Evolutionary conservation across 2,113 vertebrate species (phyloP), one percentile per base, ranked within the genome.

Genomic region (Cepphus grylle): DNA sequence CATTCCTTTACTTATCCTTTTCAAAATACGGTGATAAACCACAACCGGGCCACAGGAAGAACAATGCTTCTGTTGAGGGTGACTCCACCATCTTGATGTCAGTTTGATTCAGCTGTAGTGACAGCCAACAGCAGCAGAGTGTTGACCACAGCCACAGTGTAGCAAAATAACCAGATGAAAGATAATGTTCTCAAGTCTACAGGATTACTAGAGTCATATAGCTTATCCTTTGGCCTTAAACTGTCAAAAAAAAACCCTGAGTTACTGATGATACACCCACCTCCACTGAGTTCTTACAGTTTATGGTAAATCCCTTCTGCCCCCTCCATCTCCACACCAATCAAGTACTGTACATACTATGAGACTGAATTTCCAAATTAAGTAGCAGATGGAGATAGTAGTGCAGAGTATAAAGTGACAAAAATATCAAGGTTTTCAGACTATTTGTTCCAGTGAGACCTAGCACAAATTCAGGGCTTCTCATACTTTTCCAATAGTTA

Each of bases 91-190:
- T 18, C 20, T 34, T 36, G 25, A 56, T 4, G 2, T 20, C 36
- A 36, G 38, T 43, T 27, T 86, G 34, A 81, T 43, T 42, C 45
- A 15, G 4, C 50, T 43, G 20, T 32, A 43, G 42, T 32, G 29
- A 40, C 21, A 65, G 62, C 7, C 74, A 83, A 56, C 15, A 89
- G 83, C 26, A 50, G 36, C 55, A 87, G 12, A n/a, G 9, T 3
- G 15, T 9, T 43, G 49, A 58, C 49, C 50, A 66, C 27, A 52
- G 42, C 55, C 2, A 0, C 2, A 34, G 8, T 1, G 23, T 6
- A 72, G 40, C 32, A 66, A 81, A 78, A 52, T 6, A 84, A 71
- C 7, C 2, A 0, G 14, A 34, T 45, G 40, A 62, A 74, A 81
- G 25, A 7, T 3, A 80, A 69, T 1, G 0, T 17, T n/a, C 45